These are phyloP conservation scores for Mayetiola destructor DNA, from an alignment of 2,888 invertebrate species.

Conservation along the genomic window DNA sequence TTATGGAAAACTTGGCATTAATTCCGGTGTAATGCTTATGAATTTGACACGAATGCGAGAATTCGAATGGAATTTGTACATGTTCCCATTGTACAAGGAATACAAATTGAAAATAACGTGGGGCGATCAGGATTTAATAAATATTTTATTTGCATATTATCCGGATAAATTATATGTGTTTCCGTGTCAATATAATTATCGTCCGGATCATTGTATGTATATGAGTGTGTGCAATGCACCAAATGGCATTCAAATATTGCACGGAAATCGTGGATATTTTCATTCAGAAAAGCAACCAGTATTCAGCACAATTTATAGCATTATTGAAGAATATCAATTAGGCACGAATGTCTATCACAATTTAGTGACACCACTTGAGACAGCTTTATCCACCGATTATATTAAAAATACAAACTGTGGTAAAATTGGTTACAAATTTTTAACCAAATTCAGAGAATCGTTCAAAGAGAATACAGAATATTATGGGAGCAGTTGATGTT, in stretches of 20 bases:
- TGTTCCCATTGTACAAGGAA: conserved; percentile 69
- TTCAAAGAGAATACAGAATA: conserved; percentile 31
- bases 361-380: conserved; percentile 39
- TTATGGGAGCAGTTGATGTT: conserved; percentile 15
- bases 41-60: conserved; percentile 80
- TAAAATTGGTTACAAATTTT: conserved; percentile 41
- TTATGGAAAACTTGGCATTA: conserved; percentile 56
- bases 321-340: conserved; percentile 42
- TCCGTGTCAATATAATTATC: conserved; percentile 79
- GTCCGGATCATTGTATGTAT: conserved; percentile 94
- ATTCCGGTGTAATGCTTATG: conserved; percentile 97
- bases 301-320: conserved; percentile 54
- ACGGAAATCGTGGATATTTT: conserved; percentile 78
- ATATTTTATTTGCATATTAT: conserved; percentile 68
- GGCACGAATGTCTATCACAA: conserved; percentile 48
- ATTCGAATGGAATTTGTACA: conserved; percentile 73
- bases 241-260: conserved; percentile 64
- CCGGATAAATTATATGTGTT: conserved; percentile 64
- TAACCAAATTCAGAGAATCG: conserved; percentile 33
- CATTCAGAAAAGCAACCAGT: conserved; percentile 74
- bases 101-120: conserved; percentile 79
- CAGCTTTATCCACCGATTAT: conserved; percentile 38
- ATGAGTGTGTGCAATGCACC: conserved; percentile 62
- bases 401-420: conserved; percentile 49
- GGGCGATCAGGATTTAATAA: conserved; percentile 95